Conservation (phyloP, 2,888 invertebrate species). For the Dryococelus australis region DNA sequence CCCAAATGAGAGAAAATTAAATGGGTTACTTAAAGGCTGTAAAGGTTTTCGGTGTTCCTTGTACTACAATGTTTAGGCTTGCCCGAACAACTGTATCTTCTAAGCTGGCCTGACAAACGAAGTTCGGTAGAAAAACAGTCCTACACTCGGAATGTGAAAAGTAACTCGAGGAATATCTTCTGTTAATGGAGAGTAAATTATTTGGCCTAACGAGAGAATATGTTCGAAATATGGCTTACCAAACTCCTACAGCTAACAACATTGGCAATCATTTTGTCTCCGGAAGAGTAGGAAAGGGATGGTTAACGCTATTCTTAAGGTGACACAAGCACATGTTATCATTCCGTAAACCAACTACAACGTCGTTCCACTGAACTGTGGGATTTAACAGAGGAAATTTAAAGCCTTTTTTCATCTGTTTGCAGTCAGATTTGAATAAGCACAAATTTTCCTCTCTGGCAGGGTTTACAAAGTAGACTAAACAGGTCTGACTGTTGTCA, state of each 20-base stretch:
- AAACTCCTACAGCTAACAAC: background rate
- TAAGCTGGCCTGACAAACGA: background rate
- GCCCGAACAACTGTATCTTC: background rate
- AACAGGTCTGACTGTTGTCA: constrained; percentile 53
- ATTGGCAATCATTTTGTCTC: background rate
- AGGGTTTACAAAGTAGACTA: constrained; percentile 53
- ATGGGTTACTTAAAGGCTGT: no score
- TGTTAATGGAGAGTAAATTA: background rate
- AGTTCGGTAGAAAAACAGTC: background rate
- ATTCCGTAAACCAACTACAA: background rate
- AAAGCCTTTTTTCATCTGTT: background rate
- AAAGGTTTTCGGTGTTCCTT: background rate
- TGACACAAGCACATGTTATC: background rate
- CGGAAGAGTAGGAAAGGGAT: background rate
- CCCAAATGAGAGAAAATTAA: background rate
- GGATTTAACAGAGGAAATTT: background rate
- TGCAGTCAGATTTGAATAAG: background rate
- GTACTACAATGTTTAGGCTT: constrained; percentile 2
- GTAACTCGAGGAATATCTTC: background rate
- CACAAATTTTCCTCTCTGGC: background rate
- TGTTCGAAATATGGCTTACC: background rate
- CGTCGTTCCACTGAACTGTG: background rate
- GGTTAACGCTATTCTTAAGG: background rate
- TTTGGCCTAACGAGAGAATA: background rate
- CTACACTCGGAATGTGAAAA: background rate